Evolutionary conservation across 1,140 invertebrate genomes (phyloP).

Genomic region (Drosophila albomicans): DNA sequence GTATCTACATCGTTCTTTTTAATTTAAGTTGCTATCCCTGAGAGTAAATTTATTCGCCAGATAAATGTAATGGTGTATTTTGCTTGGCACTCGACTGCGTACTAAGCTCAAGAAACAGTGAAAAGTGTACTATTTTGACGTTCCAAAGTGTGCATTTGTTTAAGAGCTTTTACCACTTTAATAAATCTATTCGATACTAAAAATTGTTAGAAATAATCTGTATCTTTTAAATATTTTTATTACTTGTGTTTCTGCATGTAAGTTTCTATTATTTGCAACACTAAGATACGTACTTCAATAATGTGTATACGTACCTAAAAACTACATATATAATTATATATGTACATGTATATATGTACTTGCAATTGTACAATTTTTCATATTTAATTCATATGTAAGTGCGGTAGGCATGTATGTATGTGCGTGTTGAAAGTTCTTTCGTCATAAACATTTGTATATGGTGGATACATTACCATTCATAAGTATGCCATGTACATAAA

Average conservation of each 20-base stretch:
- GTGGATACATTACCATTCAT: slow-evolving; percentile 13
- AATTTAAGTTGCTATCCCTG: not conserved
- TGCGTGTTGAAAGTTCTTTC: slow-evolving; percentile 26
- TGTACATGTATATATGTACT: slow-evolving; percentile 15
- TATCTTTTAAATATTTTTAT: slow-evolving; percentile 43
- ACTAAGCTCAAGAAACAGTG: not conserved
- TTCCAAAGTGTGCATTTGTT: slow-evolving; percentile 6
- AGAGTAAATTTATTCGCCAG: not conserved
- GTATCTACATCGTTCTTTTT: not conserved
- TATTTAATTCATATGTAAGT: slow-evolving; percentile 6
- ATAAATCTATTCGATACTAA: slow-evolving; percentile 36
- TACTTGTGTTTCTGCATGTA: slow-evolving; percentile 51
- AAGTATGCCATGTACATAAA: slow-evolving; percentile 12
- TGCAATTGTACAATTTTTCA: slow-evolving; percentile 5
- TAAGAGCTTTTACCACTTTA: slow-evolving; percentile 28
- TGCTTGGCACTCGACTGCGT: not conserved
- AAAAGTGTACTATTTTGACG: slow-evolving; percentile 24
- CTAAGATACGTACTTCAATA: not conserved
- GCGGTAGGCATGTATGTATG: slow-evolving; percentile 10
- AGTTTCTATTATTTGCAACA: slow-evolving; percentile 28
- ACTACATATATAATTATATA: slow-evolving; percentile 11
- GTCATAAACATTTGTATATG: slow-evolving; percentile 33
- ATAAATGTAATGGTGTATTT: not conserved
- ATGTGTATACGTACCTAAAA: slow-evolving; percentile 1
- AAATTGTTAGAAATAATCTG: slow-evolving; percentile 33